phyloP scores from a whole-genome alignment of 2,797 vertebrate genomes.

The Megaceryle alcyon region DNA sequence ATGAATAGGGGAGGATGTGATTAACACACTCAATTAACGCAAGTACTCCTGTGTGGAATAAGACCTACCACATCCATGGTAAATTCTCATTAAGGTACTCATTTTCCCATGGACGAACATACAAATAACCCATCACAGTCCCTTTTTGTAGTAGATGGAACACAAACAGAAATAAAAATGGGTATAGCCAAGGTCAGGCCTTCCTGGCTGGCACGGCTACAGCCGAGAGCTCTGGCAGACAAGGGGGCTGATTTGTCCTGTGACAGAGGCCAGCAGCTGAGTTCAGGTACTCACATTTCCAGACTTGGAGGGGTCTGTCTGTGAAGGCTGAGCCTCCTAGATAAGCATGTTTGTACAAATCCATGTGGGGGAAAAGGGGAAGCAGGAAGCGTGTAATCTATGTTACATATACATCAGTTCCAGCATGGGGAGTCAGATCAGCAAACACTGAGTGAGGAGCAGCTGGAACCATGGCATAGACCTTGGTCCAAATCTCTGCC shows the following conservation, averaged over 20 bases:
- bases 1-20: slow-evolving; percentile 35
- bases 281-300: neutral
- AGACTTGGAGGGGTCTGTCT: neutral
- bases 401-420: neutral
- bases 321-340: neutral
- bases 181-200: neutral
- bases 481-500: neutral
- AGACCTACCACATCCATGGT: slow-evolving; percentile 6
- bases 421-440: neutral
- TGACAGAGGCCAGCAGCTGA: neutral
- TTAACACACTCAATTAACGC: slow-evolving; percentile 56
- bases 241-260: neutral
- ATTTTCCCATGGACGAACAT: neutral
- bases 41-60: slow-evolving; percentile 20
- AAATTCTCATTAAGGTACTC: slow-evolving; percentile 11
- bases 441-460: neutral
- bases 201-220: rapidly evolving
- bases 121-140: neutral
- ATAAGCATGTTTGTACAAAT: neutral
- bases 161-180: neutral
- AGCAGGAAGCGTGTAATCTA: neutral
- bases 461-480: rapidly evolving
- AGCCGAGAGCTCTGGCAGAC: neutral
- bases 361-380: rapidly evolving
- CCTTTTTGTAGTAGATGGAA: neutral